Evolutionary conservation across 2,888 invertebrate species (phyloP).

Genomic region (Periphyllus acericola): DNA sequence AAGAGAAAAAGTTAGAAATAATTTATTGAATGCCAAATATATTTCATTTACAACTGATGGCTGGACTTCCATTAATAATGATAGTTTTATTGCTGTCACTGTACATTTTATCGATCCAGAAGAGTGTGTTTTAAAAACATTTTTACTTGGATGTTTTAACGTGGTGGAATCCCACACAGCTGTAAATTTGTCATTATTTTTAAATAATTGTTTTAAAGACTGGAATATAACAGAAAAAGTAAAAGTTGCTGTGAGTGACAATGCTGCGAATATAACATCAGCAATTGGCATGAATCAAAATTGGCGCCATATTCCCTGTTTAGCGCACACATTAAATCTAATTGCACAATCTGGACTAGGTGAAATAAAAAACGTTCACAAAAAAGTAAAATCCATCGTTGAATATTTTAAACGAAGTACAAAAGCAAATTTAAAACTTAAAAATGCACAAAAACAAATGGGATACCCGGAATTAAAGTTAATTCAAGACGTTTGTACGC

Average conservation of each 20-base stretch:
- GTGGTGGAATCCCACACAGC: constrained; percentile 8
- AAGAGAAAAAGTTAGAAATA: no score
- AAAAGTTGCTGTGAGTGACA: constrained; percentile 65
- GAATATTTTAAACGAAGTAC: constrained; percentile 21
- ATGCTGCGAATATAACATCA: constrained; percentile 65
- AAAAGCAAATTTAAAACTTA: constrained; percentile 6
- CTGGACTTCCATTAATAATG: constrained; percentile 16
- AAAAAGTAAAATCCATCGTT: constrained; percentile 60
- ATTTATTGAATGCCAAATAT: no score
- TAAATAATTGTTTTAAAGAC: constrained; percentile 30
- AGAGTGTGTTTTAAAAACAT: constrained; percentile 25
- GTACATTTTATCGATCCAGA: constrained; percentile 5
- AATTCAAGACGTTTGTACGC: constrained; percentile 29
- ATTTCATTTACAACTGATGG: constrained; percentile 35
- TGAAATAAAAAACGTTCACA: constrained; percentile 29
- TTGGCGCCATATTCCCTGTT: constrained; percentile 65
- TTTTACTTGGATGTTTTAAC: constrained; percentile 16
- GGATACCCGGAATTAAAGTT: constrained; percentile 22
- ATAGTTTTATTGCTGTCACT: constrained; percentile 36
- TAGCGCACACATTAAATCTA: constrained; percentile 64
- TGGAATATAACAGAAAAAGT: constrained; percentile 39
- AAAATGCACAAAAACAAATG: constrained; percentile 1
- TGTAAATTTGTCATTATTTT: constrained; percentile 24
- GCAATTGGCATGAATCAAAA: constrained; percentile 62
- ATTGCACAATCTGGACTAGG: constrained; percentile 61